These are phyloP conservation scores for Emesis furor DNA, from an alignment of 2,888 invertebrate species.

Conservation along the genomic window DNA sequence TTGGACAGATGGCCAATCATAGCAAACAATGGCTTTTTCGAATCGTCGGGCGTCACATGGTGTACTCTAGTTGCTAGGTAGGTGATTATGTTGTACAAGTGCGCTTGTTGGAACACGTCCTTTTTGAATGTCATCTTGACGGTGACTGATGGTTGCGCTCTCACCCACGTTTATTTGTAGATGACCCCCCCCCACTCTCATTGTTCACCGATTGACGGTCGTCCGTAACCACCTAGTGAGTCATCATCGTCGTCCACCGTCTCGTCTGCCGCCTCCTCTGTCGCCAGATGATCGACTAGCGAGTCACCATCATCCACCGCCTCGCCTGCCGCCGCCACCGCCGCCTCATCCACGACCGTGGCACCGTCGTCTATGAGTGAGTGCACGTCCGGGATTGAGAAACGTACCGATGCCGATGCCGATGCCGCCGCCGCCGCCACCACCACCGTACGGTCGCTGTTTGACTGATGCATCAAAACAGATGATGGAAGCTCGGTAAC, in stretches of 20 bases:
- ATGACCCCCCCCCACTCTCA: too few species aligned
- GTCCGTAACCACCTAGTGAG: background rate
- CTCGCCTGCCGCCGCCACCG: too few species aligned
- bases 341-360: too few species aligned
- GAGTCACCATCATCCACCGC: background rate
- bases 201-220: background rate
- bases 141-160: background rate
- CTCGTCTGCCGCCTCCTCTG: background rate
- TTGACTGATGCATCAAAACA: too few species aligned
- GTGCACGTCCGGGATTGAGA: background rate
- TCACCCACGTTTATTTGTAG: background rate
- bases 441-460: too few species aligned
- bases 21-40: background rate
- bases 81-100: background rate
- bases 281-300: background rate
- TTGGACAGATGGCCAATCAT: too few species aligned
- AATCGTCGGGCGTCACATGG: background rate
- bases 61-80: background rate
- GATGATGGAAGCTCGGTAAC: too few species aligned
- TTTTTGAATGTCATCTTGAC: background rate
- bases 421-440: too few species aligned
- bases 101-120: background rate
- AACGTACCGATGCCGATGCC: too few species aligned
- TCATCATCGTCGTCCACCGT: too few species aligned
- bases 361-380: too few species aligned